Conservation (phyloP, 2,113 vertebrate genomes). For the Stegastes partitus region DNA sequence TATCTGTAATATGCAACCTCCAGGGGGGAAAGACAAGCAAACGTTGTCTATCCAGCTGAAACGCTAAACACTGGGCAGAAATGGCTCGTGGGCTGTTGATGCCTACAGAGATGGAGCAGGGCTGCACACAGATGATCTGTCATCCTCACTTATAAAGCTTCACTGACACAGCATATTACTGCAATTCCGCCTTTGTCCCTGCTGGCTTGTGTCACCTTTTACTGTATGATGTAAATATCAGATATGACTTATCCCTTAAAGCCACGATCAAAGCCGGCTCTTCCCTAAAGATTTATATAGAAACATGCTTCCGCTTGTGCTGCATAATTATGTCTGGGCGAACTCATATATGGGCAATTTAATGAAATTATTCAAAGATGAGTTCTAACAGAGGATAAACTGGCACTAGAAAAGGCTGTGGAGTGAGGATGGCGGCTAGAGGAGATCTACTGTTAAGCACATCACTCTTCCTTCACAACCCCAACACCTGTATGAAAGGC, state of each 20-base stretch:
- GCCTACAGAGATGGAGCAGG: conserved; percentile 22
- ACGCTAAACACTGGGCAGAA: conserved; percentile 39
- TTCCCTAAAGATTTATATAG: neutral
- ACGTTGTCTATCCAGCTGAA: conserved; percentile 30
- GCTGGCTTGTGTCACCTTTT: conserved; percentile 17
- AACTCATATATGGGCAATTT: neutral
- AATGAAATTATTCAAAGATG: conserved; percentile 4
- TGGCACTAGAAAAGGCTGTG: neutral
- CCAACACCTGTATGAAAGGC: conserved; percentile 47
- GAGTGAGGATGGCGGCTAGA: neutral
- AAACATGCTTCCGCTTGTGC: neutral
- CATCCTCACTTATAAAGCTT: conserved; percentile 44
- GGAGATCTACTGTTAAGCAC: conserved; percentile 35
- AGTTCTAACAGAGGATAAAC: conserved; percentile 3
- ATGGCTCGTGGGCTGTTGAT: conserved; percentile 16
- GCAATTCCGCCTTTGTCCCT: conserved; percentile 17
- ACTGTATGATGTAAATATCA: conserved; percentile 3
- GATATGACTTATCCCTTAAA: conserved; percentile 24
- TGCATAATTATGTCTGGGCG: neutral
- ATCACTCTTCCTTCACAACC: conserved; percentile 45
- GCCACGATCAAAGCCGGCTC: neutral
- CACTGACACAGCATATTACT: conserved; percentile 35
- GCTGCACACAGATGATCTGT: conserved; percentile 45
- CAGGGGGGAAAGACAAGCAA: conserved; percentile 3
- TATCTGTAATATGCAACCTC: neutral